A percentile compares a stretch with the other conserved stretches of the same genome.
These are phyloP conservation scores for Tylochromis polylepis DNA, from an alignment of 2,113 vertebrate species.

Conservation along the genomic window DNA sequence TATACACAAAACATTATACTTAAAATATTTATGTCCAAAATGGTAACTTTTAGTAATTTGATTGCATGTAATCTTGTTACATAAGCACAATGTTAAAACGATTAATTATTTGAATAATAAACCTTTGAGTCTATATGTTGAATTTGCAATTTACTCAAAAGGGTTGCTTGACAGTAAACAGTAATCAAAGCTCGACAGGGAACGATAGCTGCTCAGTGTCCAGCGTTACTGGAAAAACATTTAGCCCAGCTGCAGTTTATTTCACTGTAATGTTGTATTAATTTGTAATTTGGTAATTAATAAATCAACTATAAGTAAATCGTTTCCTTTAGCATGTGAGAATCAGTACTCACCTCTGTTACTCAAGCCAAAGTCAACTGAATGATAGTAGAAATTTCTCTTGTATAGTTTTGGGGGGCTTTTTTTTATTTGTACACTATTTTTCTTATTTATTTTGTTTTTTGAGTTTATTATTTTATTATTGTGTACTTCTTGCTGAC, in stretches of 20 bases:
- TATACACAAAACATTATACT: neutral
- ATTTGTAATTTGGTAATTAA: neutral
- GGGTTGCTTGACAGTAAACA: neutral
- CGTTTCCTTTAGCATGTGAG: neutral
- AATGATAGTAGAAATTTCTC: neutral
- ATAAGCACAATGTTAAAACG: neutral
- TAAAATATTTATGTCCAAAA: neutral
- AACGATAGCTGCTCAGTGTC: neutral
- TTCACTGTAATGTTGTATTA: neutral
- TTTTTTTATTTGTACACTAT: neutral
- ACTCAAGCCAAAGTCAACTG: neutral
- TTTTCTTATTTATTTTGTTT: neutral
- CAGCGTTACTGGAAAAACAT: neutral
- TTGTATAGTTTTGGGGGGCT: accelerated
- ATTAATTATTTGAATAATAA: neutral
- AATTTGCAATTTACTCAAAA: neutral
- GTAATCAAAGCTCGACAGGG: neutral
- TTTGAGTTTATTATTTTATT: neutral
- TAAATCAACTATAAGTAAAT: neutral
- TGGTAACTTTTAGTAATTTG: neutral
- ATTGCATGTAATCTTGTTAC: neutral
- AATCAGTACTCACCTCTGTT: neutral
- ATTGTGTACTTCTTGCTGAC: neutral
- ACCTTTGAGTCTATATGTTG: neutral
- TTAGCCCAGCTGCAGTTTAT: neutral